Percentiles rank a stretch among this genome's conserved stretches.
phyloP scores from a whole-genome alignment of 2,113 vertebrate species.

The Grammomys surdaster region DNA sequence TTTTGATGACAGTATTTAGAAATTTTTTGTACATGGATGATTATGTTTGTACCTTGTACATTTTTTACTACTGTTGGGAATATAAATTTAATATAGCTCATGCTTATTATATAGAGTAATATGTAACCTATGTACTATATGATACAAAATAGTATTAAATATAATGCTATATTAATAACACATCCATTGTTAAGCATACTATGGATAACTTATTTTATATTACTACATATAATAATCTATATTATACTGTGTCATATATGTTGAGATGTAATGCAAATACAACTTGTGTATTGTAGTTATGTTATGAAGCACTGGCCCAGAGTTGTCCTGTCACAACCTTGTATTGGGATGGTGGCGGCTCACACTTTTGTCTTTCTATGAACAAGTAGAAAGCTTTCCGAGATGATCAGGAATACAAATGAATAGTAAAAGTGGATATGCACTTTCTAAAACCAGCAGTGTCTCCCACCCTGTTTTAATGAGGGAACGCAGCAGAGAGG shows the following conservation, averaged over 20 bases:
- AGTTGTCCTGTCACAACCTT: not conserved
- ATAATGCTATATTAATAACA: not conserved
- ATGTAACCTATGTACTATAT: not conserved
- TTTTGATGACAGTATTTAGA: not conserved
- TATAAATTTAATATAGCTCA: not conserved
- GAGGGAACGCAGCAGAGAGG: slow-evolving; percentile 34
- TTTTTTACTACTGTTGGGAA: not conserved
- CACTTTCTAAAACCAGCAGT: not conserved
- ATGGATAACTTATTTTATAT: not conserved
- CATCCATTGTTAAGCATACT: not conserved
- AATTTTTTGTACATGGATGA: not conserved
- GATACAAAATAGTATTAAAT: not conserved
- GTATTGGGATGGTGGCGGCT: not conserved
- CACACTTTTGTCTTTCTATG: slow-evolving; percentile 33
- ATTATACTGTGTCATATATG: not conserved
- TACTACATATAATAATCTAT: not conserved
- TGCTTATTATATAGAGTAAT: not conserved
- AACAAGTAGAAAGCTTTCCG: not conserved
- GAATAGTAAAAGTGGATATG: not conserved
- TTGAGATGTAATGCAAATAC: not conserved
- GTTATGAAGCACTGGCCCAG: not conserved
- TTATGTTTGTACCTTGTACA: not conserved
- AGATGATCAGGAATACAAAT: not conserved
- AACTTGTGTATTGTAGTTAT: not conserved
- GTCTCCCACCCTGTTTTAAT: not conserved